Conservation (phyloP, 2,888 invertebrate species). For the Sphaerophoria taeniata region DNA sequence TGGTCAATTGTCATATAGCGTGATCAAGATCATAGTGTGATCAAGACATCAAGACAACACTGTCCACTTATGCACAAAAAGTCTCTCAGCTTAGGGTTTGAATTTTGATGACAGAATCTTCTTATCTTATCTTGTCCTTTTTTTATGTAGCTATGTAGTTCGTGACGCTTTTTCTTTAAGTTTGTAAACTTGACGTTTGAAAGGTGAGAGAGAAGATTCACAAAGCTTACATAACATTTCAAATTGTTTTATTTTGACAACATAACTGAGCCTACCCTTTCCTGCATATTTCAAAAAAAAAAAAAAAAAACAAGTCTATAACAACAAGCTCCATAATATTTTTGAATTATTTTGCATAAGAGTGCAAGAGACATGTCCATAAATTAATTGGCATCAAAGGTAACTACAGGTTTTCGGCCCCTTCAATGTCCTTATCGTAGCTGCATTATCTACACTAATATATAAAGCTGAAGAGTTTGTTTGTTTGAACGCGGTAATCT, state of each 20-base stretch:
- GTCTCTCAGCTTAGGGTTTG: too few species aligned
- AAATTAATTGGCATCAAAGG: slow-evolving; percentile 20
- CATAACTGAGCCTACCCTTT: too few species aligned
- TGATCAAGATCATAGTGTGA: slow-evolving; percentile 47
- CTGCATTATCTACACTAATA: too few species aligned
- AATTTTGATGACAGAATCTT: too few species aligned
- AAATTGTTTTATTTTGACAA: too few species aligned
- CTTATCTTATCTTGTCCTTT: slow-evolving; percentile 44
- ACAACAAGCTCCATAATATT: too few species aligned
- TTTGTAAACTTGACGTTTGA: slow-evolving; percentile 20
- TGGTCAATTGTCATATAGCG: slow-evolving; percentile 50
- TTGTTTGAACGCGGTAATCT: too few species aligned
- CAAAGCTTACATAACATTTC: slow-evolving; percentile 21
- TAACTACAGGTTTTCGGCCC: slow-evolving; percentile 52
- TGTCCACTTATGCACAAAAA: slow-evolving; percentile 18
- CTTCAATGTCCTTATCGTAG: slow-evolving; percentile 43
- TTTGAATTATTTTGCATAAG: too few species aligned
- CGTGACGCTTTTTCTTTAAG: slow-evolving; percentile 44
- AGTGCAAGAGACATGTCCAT: too few species aligned
- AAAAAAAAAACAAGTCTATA: too few species aligned
- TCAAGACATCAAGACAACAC: slow-evolving; percentile 19
- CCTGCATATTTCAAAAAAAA: too few species aligned
- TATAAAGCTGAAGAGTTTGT: too few species aligned
- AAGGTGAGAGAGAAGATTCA: slow-evolving; percentile 20
- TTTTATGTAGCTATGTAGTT: slow-evolving; percentile 39